Conservation (phyloP, 2,113 vertebrate genomes). For the Bettongia penicillata region DNA sequence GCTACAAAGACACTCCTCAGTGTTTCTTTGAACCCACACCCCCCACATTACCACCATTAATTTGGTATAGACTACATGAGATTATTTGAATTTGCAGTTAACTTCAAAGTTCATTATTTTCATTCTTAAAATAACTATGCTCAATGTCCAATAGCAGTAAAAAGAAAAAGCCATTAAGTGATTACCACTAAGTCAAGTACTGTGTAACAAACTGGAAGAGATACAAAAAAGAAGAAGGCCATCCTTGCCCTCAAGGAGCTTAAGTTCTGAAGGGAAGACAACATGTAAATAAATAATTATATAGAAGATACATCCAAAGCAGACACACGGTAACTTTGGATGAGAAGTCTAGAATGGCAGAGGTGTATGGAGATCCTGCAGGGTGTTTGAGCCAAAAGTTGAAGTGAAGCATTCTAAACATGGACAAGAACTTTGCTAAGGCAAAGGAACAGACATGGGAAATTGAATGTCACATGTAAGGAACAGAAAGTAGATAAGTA, state of each 20-base stretch:
- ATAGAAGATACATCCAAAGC: background rate
- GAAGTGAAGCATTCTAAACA: background rate
- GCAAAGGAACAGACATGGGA: background rate
- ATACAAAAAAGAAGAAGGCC: background rate
- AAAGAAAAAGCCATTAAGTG: background rate
- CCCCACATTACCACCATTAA: background rate
- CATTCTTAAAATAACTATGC: slow-evolving; percentile 31
- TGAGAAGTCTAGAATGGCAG: background rate
- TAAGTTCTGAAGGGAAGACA: background rate
- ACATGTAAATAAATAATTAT: background rate
- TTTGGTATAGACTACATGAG: rapidly evolving
- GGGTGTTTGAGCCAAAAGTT: background rate
- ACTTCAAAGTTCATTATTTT: background rate
- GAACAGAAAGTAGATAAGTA: background rate
- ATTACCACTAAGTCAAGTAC: background rate
- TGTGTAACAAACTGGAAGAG: background rate
- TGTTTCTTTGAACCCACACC: background rate
- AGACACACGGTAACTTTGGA: background rate
- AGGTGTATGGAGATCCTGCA: background rate
- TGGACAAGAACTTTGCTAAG: background rate
- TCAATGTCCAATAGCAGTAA: background rate
- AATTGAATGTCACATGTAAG: background rate
- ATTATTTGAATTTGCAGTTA: slow-evolving; percentile 22
- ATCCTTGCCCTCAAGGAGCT: background rate
- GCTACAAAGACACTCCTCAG: slow-evolving; percentile 58